A percentile compares a stretch with the other conserved stretches of the same genome.
These are phyloP conservation scores for Cydia pomonella DNA, from an alignment of 1,140 invertebrate genomes.

Conservation along the genomic window DNA sequence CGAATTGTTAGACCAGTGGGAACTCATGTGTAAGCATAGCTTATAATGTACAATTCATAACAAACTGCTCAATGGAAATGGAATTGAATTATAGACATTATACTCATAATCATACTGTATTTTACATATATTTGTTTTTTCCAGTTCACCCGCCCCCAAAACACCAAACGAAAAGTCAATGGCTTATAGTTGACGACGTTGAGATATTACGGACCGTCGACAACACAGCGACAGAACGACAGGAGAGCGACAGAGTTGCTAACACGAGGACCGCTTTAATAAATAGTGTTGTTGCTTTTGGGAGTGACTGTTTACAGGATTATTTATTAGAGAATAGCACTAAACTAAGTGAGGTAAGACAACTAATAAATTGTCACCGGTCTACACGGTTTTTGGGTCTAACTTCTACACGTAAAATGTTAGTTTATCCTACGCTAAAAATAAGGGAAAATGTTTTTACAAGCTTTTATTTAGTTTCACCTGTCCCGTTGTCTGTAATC, in stretches of 20 bases:
- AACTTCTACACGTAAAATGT: no score
- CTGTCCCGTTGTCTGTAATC: no score
- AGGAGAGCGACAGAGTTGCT: constrained; percentile 49
- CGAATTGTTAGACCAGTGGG: constrained; percentile 73
- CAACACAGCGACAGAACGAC: constrained; percentile 16
- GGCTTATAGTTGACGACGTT: constrained; percentile 63
- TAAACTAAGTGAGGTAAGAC: constrained; percentile 63
- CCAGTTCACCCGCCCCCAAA: constrained; percentile 63
- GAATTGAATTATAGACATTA: no score
- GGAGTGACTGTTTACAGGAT: constrained; percentile 61
- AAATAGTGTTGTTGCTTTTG: constrained; percentile 70
- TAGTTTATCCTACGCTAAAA: no score
- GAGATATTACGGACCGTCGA: constrained; percentile 47
- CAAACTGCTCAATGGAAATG: no score
- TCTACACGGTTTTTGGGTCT: no score
- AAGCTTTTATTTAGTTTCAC: no score
- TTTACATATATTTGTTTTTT: no score
- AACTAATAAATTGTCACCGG: no score
- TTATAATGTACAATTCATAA: no score
- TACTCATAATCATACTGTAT: no score
- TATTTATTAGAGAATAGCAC: constrained; percentile 71
- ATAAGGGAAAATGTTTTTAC: no score
- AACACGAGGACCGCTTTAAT: constrained; percentile 60
- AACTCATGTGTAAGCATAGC: constrained; percentile 64
- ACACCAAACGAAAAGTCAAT: constrained; percentile 65